A percentile compares a stretch with the other conserved stretches of the same genome.
Conservation (phyloP, 1,140 invertebrate genomes). For the Myzus persicae region DNA sequence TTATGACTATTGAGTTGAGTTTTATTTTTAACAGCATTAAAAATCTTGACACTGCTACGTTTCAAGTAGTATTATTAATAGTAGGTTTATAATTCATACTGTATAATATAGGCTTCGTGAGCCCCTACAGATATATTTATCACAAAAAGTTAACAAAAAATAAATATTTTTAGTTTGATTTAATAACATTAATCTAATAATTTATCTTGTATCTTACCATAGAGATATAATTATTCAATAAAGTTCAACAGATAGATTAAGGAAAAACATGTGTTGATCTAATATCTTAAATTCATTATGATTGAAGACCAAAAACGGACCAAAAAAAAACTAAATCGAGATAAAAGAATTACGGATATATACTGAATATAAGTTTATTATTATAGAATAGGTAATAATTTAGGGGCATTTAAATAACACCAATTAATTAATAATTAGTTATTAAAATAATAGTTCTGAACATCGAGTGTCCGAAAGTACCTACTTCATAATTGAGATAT, state of each 20-base stretch:
- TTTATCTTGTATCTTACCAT: too few relatives aligned
- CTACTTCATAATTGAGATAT: not conserved
- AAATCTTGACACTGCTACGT: not conserved
- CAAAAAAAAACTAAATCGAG: not conserved
- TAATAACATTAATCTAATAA: too few relatives aligned
- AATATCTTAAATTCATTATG: not conserved
- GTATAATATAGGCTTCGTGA: not conserved
- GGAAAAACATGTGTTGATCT: too few relatives aligned
- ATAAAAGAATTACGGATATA: not conserved
- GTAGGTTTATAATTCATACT: not conserved
- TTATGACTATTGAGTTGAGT: not conserved
- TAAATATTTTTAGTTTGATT: too few relatives aligned
- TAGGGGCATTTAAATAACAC: not conserved
- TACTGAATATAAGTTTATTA: too few relatives aligned
- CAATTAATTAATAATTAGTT: not conserved
- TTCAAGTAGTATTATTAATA: not conserved
- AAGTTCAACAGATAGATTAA: too few relatives aligned
- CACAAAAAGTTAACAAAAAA: not conserved
- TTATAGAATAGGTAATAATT: not conserved
- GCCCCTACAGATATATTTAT: not conserved
- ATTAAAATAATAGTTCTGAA: conserved; percentile 32
- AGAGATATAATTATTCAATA: too few relatives aligned
- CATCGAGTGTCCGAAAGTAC: not conserved
- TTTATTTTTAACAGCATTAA: not conserved
- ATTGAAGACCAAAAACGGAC: not conserved